Evolutionary conservation across 2,888 invertebrate species (phyloP), one percentile per base, ranked within the genome.

Genomic region (Lucinisca nassula): DNA sequence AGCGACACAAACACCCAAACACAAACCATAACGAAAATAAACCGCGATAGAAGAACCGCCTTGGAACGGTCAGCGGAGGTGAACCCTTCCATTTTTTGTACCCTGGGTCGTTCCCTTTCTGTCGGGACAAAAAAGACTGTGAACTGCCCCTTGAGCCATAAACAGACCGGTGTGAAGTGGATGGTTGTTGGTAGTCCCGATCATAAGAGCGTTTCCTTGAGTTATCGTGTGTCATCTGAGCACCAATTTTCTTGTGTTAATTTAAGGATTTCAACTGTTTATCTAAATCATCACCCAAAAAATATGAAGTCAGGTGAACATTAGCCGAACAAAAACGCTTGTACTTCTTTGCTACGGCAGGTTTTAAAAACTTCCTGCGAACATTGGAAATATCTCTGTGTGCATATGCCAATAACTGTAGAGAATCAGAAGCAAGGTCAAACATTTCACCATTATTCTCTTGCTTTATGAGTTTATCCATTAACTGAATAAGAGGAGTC

Each of bases 281-380:
- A 21, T 55, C 45, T 2, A 82, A 30, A 67, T 75, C 67, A 67
- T 82, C 82, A 6, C 82, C 82, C 27, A 82, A 58, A 3, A 82
- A 32, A 8, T 61, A n/a, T 32, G 21, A 17, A 8, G 82, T 49
- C 10, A 82, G 45, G 2, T 55, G 61, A 1, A 40, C 32, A 27
- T 38, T 27, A 8, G n/a, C 35, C 10, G 14, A 4, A n/a, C 51
- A 51, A 12, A 51, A 21, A 8, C 21, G 8, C 4, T n/a, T 12
- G 21, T 51, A 51, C 21, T 51, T 51, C n/a, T 51, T 3, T 14
- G 61, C 49, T 1, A 76, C 61, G 10, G 70, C 76, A 45, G 76
- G 70, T 35, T 82, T 82, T 24, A 82, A 24, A 17, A 38, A 17
- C 6, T 82, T 4, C 10, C 70, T 27, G 12, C 82, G n/a, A 0